phyloP scores from a whole-genome alignment of 1,140 invertebrate species.

The Diabrotica virgifera region DNA sequence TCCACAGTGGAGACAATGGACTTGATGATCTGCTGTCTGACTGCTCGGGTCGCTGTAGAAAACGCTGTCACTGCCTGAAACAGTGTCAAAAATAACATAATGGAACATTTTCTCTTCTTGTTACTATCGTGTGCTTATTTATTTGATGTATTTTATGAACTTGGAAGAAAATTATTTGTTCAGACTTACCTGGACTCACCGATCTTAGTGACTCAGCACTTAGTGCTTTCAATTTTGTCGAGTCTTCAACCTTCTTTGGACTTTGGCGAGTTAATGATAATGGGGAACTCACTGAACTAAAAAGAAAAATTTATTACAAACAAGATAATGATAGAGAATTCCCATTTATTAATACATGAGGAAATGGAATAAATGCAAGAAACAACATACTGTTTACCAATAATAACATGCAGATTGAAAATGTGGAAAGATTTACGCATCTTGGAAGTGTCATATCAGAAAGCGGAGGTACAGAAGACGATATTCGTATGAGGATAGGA shows the following conservation, averaged over 20 bases:
- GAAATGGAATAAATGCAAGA: no score
- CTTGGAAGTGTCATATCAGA: no score
- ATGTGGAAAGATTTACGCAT: no score
- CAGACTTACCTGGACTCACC: conserved; percentile 66
- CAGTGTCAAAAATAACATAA: no score
- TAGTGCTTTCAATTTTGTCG: conserved; percentile 64
- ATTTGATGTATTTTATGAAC: no score
- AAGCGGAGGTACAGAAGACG: no score
- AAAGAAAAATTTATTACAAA: not conserved
- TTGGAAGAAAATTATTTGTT: no score
- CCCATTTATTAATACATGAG: not conserved
- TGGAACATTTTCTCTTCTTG: no score
- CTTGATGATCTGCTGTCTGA: conserved; percentile 52
- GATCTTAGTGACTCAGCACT: conserved; percentile 81
- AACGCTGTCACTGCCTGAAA: conserved; percentile 70
- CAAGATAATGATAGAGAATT: not conserved
- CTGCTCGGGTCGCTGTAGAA: conserved; percentile 76
- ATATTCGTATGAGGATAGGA: no score
- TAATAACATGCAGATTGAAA: no score
- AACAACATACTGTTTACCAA: no score
- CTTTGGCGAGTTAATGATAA: conserved; percentile 31
- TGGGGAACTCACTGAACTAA: conserved; percentile 6
- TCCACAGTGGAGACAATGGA: conserved; percentile 75
- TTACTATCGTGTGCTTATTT: no score
- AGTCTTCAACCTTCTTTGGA: conserved; percentile 36